Conservation (phyloP, 2,113 vertebrate genomes). For the Callionymus lyra region DNA sequence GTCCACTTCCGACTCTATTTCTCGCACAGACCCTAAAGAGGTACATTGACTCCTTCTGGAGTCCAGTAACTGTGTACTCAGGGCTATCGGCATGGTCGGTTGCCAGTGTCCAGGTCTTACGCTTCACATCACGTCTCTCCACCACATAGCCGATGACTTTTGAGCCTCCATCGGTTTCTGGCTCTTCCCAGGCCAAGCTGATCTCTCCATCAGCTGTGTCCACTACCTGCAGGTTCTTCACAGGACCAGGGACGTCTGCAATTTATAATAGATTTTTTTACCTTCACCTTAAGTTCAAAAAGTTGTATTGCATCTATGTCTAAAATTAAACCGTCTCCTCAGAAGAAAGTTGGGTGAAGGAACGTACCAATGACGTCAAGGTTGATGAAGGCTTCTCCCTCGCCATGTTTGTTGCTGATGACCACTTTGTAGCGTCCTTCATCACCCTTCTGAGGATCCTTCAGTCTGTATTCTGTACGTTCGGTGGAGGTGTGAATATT, state of each 20-base stretch:
- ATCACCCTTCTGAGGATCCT: conserved; percentile 81
- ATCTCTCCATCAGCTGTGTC: conserved; percentile 93
- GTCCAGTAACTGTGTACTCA: conserved; percentile 86
- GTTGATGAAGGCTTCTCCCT: conserved; percentile 87
- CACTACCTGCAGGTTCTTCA: conserved; percentile 87
- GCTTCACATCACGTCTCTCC: conserved; percentile 88
- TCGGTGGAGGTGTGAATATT: conserved; percentile 80
- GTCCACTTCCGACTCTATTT: conserved; percentile 91
- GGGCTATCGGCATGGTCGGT: conserved; percentile 84
- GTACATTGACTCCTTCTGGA: conserved; percentile 88
- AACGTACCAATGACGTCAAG: conserved; percentile 86
- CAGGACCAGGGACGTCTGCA: conserved; percentile 89
- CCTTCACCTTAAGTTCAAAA: neutral
- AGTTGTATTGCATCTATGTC: too few relatives aligned
- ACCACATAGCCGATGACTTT: conserved; percentile 86
- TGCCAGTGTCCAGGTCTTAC: conserved; percentile 89
- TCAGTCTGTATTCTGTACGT: conserved; percentile 80
- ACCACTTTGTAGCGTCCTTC: conserved; percentile 82
- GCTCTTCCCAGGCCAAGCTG: conserved; percentile 91
- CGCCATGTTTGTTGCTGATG: conserved; percentile 90
- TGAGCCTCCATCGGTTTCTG: conserved; percentile 89
- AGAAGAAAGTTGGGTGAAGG: neutral
- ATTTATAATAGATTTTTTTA: neutral
- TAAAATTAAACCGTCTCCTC: neutral
- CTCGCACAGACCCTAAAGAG: conserved; percentile 92